Evolutionary conservation across 2,797 vertebrate genomes (phyloP).

Genomic region (Eupleurogrammus muticus): DNA sequence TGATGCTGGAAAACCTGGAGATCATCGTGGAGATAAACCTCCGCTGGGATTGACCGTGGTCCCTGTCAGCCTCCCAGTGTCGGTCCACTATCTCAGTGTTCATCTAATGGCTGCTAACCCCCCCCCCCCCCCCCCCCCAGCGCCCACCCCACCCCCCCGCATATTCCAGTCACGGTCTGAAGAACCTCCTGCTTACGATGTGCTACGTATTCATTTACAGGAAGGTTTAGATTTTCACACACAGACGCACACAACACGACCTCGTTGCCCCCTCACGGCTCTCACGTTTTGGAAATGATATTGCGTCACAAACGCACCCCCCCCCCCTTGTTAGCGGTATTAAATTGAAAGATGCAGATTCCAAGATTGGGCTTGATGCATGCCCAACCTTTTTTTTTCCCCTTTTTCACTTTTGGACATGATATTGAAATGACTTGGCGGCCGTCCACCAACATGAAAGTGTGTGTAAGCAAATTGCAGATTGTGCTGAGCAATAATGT

Average conservation of each 20-base stretch:
- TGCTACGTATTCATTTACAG: conserved; percentile 65
- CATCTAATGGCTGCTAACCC: conserved; percentile 60
- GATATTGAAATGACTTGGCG: conserved; percentile 69
- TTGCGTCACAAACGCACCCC: conserved; percentile 12
- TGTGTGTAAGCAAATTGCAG: conserved; percentile 59
- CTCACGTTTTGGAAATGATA: conserved; percentile 44
- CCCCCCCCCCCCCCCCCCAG: no score
- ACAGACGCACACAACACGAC: conserved; percentile 34
- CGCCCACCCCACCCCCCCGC: conserved; percentile 9
- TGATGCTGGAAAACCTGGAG: conserved; percentile 55
- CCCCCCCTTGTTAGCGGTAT: conserved; percentile 43
- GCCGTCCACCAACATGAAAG: conserved; percentile 36
- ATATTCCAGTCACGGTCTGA: conserved; percentile 57
- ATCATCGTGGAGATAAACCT: conserved; percentile 77
- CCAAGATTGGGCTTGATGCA: conserved; percentile 57
- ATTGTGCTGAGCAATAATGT: conserved; percentile 65
- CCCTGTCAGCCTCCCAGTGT: conserved; percentile 55
- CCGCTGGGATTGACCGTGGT: conserved; percentile 60
- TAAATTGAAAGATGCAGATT: conserved; percentile 32
- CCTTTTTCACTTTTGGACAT: conserved; percentile 44
- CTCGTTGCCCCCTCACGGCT: conserved; percentile 45
- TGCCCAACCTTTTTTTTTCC: conserved; percentile 60
- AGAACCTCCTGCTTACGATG: conserved; percentile 69
- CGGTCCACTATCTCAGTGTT: conserved; percentile 55
- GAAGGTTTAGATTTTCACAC: conserved; percentile 63